Evolutionary conservation across 2,888 invertebrate species (phyloP), one percentile per base, ranked within the genome.

Genomic region (Ptychoptera contaminata): DNA sequence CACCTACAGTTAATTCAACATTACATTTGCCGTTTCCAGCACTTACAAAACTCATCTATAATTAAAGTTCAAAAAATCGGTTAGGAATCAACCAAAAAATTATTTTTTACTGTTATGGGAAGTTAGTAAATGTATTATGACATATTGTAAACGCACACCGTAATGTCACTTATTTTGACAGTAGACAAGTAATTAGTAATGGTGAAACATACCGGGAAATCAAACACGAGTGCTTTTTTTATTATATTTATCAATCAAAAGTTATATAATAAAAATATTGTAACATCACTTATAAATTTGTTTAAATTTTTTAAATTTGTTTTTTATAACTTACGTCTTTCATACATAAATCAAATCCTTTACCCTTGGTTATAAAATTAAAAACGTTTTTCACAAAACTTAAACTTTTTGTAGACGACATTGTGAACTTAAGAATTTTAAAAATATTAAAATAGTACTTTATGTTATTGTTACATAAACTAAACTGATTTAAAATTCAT

Each of bases 1-100:
- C 68, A 1, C 68, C 71, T 0, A 92, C 78, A 53, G 72, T 74
- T 56, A 92, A 75, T 61, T 88, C 81, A 14, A 84, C 86, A 29
- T 71, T 60, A 59, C 85, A 79, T 42, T 69, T 71, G 1, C 91
- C 91, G 53, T 78, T 67, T n/a, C 74, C 79, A 46, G 78, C 79
- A 23, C 52, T 68, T 56, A 55, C 60, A 12, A 65, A 56, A 54
- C 52, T 53, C 1, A 64, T 55, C 59, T 68, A 59, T 0, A 72
- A 58, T 69, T 70, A 48, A 23, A 5, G 3, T 23, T 23, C 7
- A 23, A 7, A 38, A 46, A 30, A 23, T 16, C 45, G 32, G 30
- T 11, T 39, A 31, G n/a, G 6, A 37, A 37, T 40, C n/a, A 38
- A 50, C 46, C 16, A 42, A 38, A 36, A 14, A 16, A 23, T 23